Conservation (phyloP, 2,888 invertebrate species). For the Laspeyria flexula region DNA sequence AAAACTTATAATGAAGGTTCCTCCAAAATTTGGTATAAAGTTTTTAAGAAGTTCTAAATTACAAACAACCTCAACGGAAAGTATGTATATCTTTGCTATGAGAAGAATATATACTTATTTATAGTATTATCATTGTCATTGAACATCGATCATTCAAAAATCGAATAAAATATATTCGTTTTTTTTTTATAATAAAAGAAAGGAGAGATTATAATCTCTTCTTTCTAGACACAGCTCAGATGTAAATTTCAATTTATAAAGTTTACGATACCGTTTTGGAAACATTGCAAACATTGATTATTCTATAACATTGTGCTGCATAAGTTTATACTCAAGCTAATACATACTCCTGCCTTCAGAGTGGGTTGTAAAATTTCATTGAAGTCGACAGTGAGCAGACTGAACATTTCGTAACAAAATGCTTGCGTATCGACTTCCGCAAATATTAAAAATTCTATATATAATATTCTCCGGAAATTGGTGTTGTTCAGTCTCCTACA, state of each 20-base stretch:
- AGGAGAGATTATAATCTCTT: too few species aligned
- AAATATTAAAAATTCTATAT: constrained; percentile 26
- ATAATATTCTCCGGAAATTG: constrained; percentile 15
- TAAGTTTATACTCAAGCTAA: not conserved
- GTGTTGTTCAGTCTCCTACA: constrained; percentile 24
- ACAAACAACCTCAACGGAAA: constrained; percentile 19
- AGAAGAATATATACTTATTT: too few species aligned
- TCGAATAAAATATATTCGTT: too few species aligned
- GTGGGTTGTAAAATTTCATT: constrained; percentile 30
- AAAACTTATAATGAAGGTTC: not conserved
- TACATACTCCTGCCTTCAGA: not conserved
- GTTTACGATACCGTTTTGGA: too few species aligned
- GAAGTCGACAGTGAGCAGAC: constrained; percentile 15
- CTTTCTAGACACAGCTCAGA: too few species aligned
- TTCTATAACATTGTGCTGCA: not conserved
- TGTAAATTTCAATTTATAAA: too few species aligned
- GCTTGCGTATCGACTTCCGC: constrained; percentile 20
- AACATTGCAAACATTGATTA: not conserved
- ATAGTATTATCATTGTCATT: too few species aligned
- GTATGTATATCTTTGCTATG: too few species aligned
- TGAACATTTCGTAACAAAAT: constrained; percentile 15
- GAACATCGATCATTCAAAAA: too few species aligned
- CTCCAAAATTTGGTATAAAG: constrained; percentile 24
- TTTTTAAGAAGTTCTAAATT: constrained; percentile 40
- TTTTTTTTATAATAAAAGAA: too few species aligned